A percentile compares a stretch with the other conserved stretches of the same genome.
phyloP scores from a whole-genome alignment of 2,797 vertebrate species.

The Tolypeutes matacus region DNA sequence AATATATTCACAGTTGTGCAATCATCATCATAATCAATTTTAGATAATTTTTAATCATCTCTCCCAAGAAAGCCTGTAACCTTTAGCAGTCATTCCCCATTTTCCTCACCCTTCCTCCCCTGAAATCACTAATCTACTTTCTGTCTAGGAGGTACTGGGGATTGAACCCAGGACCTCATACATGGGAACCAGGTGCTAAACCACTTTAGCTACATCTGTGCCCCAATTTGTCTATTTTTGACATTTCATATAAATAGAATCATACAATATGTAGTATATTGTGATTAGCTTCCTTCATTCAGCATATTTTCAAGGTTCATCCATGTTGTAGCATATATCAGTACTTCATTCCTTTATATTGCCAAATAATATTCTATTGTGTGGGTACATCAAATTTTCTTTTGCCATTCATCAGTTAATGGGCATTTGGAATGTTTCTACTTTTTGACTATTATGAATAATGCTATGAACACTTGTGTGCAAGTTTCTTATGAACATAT shows the following conservation, averaged over 20 bases:
- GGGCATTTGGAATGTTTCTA: neutral
- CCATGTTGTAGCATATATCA: neutral
- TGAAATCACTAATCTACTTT: neutral
- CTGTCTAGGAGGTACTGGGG: neutral
- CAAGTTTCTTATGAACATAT: neutral
- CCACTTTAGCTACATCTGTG: no score
- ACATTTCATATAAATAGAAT: neutral
- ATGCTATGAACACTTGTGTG: neutral
- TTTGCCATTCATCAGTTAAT: neutral
- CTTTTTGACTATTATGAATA: neutral
- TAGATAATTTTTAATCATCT: slow-evolving; percentile 9
- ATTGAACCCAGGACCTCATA: no score
- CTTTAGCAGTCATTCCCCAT: neutral
- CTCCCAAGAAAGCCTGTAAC: neutral
- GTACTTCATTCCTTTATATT: neutral
- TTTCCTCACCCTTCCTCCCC: neutral
- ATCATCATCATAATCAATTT: neutral
- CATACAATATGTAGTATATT: neutral
- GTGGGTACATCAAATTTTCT: neutral
- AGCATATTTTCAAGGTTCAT: neutral
- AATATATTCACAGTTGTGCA: neutral
- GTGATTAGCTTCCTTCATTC: neutral
- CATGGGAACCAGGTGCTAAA: no score
- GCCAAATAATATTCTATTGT: neutral
- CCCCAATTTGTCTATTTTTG: neutral